A percentile compares a stretch with the other conserved stretches of the same genome.
These are phyloP conservation scores for Ylistrum balloti DNA, from an alignment of 1,140 invertebrate genomes.

Conservation along the genomic window DNA sequence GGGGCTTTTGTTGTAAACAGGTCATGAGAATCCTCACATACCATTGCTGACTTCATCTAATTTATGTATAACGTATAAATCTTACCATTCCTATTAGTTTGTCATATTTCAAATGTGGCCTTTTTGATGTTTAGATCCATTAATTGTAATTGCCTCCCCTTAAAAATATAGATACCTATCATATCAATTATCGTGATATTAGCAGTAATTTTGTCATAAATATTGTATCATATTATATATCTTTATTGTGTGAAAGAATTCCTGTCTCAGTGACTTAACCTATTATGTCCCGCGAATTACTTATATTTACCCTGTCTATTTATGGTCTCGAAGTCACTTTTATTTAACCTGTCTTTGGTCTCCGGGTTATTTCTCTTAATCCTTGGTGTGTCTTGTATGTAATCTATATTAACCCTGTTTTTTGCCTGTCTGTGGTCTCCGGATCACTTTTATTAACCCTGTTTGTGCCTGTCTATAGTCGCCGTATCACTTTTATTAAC, in stretches of 20 bases:
- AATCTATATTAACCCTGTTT: no score
- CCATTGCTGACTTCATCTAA: not conserved
- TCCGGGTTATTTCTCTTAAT: no score
- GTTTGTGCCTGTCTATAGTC: no score
- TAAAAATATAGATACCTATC: not conserved
- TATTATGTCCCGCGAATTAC: no score
- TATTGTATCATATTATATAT: not conserved
- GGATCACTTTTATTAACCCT: no score
- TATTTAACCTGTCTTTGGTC: no score
- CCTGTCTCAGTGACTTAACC: not conserved
- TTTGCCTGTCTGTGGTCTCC: no score
- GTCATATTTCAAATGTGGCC: not conserved
- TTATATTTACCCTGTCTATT: no score
- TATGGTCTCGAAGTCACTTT: no score
- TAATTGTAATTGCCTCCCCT: not conserved
- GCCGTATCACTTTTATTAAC: no score
- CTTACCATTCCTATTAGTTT: not conserved
- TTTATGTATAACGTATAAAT: not conserved
- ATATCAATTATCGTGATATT: not conserved
- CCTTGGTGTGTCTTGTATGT: no score
- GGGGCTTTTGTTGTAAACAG: not conserved
- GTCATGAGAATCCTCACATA: no score
- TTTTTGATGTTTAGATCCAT: not conserved
- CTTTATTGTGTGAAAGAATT: not conserved
- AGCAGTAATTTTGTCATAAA: not conserved